Evolutionary conservation across 2,888 invertebrate genomes (phyloP), one percentile per base, ranked within the genome.

Genomic region (Apamea anceps): DNA sequence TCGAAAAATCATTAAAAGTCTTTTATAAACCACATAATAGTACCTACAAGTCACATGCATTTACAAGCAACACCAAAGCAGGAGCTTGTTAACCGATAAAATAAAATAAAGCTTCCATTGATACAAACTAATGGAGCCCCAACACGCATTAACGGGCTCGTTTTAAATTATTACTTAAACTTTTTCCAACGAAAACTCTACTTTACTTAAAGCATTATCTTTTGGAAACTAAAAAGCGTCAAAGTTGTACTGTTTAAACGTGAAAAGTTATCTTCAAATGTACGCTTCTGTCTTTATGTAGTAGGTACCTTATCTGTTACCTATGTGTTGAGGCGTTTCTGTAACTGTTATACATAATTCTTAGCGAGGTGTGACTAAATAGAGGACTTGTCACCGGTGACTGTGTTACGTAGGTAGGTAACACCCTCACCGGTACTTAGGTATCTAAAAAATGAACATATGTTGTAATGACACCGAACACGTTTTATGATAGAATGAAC

Each of bases 101-200:
- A 86, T 70, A 87, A 88, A 85, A 75, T 48, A 81, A 86, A 90
- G 12, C 42, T 63, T 25, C 87, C 86, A 91, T 88, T 90, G 91
- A 90, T 89, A 90, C 77, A 72, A 82, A 78, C 90, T 93, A 93
- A 94, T 93, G 92, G 93, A 86, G 51, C 48, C 72, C n/a, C 62
- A 63, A 85, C 88, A 88, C 84, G 86, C 85, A 81, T 89, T 81
- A 82, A 75, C 13, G 74, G 65, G 60, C 32, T 62, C 74, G 42
- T 72, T 88, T 86, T 71, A 73, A 87, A 42, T 86, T 82, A 77
- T 68, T 85, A 79, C 74, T 80, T 80, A n/a, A 84, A 78, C 80
- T 85, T 81, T 75, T 85, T 66, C 76, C 66, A 70, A 80, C 85
- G 76, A 72, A 81, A 87, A 87, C 72, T 81, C 28, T 67, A 77